Base-by-base conservation (phyloP, 1,140 invertebrate genomes). In the Coelopa frigida region DNA sequence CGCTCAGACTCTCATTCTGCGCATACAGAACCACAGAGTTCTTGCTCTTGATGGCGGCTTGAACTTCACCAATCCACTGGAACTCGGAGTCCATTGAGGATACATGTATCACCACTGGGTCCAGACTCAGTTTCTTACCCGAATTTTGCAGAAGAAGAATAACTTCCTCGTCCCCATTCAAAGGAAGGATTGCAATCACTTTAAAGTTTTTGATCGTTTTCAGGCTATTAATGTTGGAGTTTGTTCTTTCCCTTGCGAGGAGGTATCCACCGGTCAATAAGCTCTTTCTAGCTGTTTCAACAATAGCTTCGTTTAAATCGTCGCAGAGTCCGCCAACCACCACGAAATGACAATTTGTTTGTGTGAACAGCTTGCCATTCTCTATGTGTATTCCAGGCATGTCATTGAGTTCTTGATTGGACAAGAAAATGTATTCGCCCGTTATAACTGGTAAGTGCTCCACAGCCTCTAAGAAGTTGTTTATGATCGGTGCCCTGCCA, bases 1-100 rank as follows among this genome's bases (percentile, higher is more conserved):
- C 94, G 70, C 78, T 87, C 2, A 78, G 63, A n/a, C 67, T 65
- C 46, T 83, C 79, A 49, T 77, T 75, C 66, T 81, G 75, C 6
- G 74, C 70, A 33, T 80, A 77, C 0, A 84, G 54, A 6, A 85
- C 44, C 1, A 66, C 54, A 7, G 53, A 36, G 8, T 72, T 70
- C 53, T 75, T 73, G 50, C 79, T 75, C 2, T 14, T 37, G 5
- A 80, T 55, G 10, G 73, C 68, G 15, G 73, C 60, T 58, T 82
- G 76, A n/a, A 81, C 52, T 20, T 70, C 51, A 3, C 59, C 37
- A 3, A 81, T 44, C 79, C 79, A 82, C 2, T 58, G 50, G 39
- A 77, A 79, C 10, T 64, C 55, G 0, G 58, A 32, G 45, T 73
- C 71, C 1, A 49, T 51, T 17, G 56, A 51, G 1, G 56, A 53